Evolutionary conservation across 2,113 vertebrate genomes (phyloP).

Genomic region (Coptodon rendalli): DNA sequence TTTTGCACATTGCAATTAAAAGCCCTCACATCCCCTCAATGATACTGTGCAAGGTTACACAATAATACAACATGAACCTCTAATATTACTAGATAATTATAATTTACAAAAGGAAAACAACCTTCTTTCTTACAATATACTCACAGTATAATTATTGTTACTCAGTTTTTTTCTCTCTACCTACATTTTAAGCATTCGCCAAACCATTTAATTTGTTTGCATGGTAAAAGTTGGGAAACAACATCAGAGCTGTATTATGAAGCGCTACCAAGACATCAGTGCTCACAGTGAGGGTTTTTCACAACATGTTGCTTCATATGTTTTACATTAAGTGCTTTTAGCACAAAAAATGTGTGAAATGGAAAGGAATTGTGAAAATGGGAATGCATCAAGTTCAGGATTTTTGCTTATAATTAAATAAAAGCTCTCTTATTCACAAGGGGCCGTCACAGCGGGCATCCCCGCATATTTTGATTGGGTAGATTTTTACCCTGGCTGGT

Average conservation of each 20-base stretch:
- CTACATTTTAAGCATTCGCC: accelerated
- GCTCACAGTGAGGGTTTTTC: not conserved
- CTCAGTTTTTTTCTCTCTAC: not conserved
- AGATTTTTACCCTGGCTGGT: not conserved
- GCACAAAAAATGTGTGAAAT: not conserved
- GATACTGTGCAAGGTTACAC: not conserved
- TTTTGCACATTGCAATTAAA: not conserved
- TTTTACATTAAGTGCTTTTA: not conserved
- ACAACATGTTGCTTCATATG: not conserved
- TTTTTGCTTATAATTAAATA: accelerated
- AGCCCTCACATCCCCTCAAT: not conserved
- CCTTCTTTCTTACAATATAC: not conserved
- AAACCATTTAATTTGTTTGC: not conserved
- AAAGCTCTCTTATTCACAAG: not conserved
- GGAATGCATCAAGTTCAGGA: accelerated
- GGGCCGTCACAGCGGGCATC: not conserved
- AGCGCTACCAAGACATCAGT: not conserved
- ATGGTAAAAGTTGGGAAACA: not conserved
- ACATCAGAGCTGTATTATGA: not conserved
- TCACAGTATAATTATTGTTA: not conserved
- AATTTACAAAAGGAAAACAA: not conserved
- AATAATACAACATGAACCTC: not conserved
- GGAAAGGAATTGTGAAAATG: not conserved
- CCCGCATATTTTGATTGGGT: not conserved
- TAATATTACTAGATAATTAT: not conserved